Evolutionary conservation across 2,888 invertebrate genomes (phyloP).

Genomic region (Tenthredo amoena): DNA sequence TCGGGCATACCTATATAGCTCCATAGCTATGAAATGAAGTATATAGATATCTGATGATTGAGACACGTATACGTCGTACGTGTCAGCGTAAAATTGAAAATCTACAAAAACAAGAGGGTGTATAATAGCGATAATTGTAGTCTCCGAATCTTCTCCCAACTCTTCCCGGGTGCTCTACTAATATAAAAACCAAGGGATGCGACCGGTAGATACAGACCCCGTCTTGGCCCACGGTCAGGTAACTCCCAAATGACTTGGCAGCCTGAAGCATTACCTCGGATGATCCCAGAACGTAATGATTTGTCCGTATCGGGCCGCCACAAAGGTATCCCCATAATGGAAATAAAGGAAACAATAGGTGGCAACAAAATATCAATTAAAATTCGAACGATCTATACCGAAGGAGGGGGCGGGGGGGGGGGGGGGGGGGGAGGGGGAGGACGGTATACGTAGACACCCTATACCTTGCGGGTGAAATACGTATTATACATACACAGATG

Average conservation of each 20-base stretch:
- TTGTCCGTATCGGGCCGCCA: slow-evolving; percentile 66
- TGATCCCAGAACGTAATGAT: slow-evolving; percentile 65
- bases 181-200: not conserved
- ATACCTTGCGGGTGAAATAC: not conserved
- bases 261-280: slow-evolving; percentile 60
- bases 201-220: not conserved
- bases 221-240: slow-evolving; percentile 58
- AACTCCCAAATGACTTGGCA: slow-evolving; percentile 69
- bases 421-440: too few species aligned
- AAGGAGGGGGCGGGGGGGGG: too few species aligned
- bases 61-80: not conserved
- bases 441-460: slow-evolving; percentile 1
- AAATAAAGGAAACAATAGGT: slow-evolving; percentile 63
- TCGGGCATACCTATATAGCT: too few species aligned
- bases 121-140: slow-evolving; percentile 7
- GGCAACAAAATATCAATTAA: slow-evolving; percentile 71
- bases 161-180: not conserved
- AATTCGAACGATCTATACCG: slow-evolving; percentile 59
- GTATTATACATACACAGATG: not conserved
- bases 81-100: not conserved
- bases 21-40: not conserved
- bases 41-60: slow-evolving; percentile 5
- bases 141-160: not conserved
- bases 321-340: slow-evolving; percentile 63
- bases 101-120: not conserved